phyloP scores from a whole-genome alignment of 2,113 vertebrate species.

The Psittacara wagleri region DNA sequence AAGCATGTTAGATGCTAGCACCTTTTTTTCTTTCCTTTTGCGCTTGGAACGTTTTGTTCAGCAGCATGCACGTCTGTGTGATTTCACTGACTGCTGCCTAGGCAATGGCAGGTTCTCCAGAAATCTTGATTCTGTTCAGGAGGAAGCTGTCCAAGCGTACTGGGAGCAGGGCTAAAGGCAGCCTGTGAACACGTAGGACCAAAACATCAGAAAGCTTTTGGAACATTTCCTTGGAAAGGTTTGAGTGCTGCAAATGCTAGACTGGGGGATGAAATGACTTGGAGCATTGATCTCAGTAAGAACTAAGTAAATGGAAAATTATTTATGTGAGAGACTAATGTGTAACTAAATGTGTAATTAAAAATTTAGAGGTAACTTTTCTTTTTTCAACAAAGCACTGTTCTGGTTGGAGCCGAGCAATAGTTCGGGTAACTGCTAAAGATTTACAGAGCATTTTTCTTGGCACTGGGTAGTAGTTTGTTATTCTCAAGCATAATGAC shows the following conservation, averaged over 20 bases:
- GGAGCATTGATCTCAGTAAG: not conserved
- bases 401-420: not conserved
- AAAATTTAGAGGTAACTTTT: not conserved
- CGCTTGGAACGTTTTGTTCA: slow-evolving; percentile 10
- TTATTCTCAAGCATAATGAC: not conserved
- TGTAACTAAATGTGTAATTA: not conserved
- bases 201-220: slow-evolving; percentile 24
- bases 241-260: not conserved
- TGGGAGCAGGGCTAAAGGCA: not conserved
- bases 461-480: not conserved
- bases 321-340: not conserved
- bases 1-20: not conserved
- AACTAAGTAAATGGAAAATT: slow-evolving; percentile 26
- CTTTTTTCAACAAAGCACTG: not conserved
- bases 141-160: slow-evolving; percentile 25
- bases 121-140: not conserved
- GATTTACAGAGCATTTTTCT: not conserved
- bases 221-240: slow-evolving; percentile 6
- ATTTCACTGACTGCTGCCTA: slow-evolving; percentile 20
- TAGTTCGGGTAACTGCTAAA: slow-evolving; percentile 3
- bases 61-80: not conserved
- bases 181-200: not conserved
- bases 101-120: slow-evolving; percentile 21
- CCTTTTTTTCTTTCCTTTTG: not conserved
- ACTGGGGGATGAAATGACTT: not conserved